Conservation (phyloP, 2,113 vertebrate genomes). For the Pterophyllum scalare region DNA sequence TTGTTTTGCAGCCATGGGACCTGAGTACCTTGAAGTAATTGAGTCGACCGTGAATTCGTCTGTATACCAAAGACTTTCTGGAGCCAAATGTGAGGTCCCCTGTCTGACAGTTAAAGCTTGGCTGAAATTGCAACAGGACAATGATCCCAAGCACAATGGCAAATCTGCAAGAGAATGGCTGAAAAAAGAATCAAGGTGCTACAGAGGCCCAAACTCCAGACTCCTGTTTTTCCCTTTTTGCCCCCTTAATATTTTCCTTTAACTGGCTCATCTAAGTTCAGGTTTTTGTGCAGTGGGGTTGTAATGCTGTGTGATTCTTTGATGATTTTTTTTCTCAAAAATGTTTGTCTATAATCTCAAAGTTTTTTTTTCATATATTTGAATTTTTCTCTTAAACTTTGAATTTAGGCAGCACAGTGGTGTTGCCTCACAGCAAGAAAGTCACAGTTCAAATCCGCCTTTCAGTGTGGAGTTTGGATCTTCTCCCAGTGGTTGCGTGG, state of each 20-base stretch:
- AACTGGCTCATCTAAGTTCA: too few relatives aligned
- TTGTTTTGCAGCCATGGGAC: neutral
- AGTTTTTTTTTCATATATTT: neutral
- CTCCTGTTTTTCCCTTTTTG: too few relatives aligned
- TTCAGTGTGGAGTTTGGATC: too few relatives aligned
- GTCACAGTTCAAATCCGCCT: too few relatives aligned
- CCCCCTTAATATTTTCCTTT: too few relatives aligned
- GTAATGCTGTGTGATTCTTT: too few relatives aligned
- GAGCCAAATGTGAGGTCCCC: neutral
- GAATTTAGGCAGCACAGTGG: neutral
- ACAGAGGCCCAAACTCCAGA: neutral
- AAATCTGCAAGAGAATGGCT: neutral
- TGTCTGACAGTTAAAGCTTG: neutral
- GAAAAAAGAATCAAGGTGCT: neutral
- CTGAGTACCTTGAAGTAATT: neutral
- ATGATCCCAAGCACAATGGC: neutral
- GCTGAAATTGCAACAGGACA: neutral
- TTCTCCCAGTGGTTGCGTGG: too few relatives aligned
- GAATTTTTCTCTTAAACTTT: neutral
- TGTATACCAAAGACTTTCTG: neutral
- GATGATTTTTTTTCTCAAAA: too few relatives aligned
- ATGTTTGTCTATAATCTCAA: neutral
- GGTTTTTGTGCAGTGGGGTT: too few relatives aligned
- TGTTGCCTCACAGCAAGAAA: too few relatives aligned
- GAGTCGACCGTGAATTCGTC: neutral